Evolutionary conservation across 2,113 vertebrate genomes (phyloP), one percentile per base, ranked within the genome.

Genomic region (Tupaia tana): DNA sequence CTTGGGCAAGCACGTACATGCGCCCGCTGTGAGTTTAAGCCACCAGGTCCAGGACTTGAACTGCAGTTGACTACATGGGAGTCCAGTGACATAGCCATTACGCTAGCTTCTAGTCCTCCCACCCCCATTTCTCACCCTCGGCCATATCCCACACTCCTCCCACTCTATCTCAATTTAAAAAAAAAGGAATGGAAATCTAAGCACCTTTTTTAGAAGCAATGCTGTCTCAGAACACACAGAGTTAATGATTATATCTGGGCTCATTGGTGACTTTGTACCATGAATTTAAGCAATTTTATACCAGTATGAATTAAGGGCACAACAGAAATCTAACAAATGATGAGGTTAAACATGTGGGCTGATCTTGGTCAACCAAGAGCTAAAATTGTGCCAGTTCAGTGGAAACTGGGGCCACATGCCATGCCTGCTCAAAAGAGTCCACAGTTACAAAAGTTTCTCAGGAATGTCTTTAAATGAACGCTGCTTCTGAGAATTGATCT

Each of bases 381-480:
- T 77, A 29, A 85, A 29, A 78, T 66, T 79, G 80, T 43, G 73
- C 22, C 95, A 92, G 15, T 22, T 58, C 89, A 84, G 2, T 19
- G n/a, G 25, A 96, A 92, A 29, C 59, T 69, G 67, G 70, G 70
- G 43, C 78, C 93, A 89, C 73, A 54, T 13, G 8, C 20, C 29
- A 9, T 22, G 24, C 52, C 86, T 75, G 52, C 63, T 86, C 56
- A 91, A 92, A 94, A 88, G 16, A 95, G 74, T 89, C 77, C 13
- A 3, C 22, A 64, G 12, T 77, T 54, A 71, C 61, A 71, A 66
- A 29, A 54, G 13, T 94, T 94, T 95, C 89, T 92, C 71, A 86
- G 89, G 59, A 91, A 77, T 78, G 66, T 52, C 61, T 92, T 74
- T 77, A 84, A 88, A 93, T 89, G 93, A 87, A 87, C 56, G 54